phyloP scores from a whole-genome alignment of 2,888 invertebrate genomes.

The Orgyia antiqua region DNA sequence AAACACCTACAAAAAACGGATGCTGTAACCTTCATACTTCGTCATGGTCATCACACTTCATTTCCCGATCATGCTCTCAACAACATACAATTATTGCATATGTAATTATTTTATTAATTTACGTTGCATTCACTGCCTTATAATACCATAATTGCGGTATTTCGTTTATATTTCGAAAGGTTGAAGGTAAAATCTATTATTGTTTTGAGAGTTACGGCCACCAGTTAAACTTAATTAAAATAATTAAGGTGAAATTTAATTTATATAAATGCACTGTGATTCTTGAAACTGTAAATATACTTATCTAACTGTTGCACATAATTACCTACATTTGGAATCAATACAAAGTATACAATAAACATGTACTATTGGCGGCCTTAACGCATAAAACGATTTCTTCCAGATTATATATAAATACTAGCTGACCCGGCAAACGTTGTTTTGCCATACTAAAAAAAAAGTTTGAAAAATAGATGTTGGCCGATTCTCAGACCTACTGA shows the following conservation, averaged over 20 bases:
- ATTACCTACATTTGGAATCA: too few species aligned
- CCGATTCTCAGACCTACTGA: too few species aligned
- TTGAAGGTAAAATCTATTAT: conserved; percentile 5
- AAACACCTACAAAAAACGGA: conserved; percentile 9
- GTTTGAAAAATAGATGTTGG: too few species aligned
- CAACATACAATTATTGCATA: conserved; percentile 13
- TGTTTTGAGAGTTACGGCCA: neutral
- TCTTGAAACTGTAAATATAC: neutral
- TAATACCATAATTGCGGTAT: conserved; percentile 15
- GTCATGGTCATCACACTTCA: conserved; percentile 21
- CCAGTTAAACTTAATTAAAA: neutral
- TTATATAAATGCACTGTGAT: too few species aligned
- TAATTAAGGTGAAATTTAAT: neutral
- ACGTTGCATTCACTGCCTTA: conserved; percentile 3
- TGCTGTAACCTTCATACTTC: conserved; percentile 9
- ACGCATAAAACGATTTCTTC: too few species aligned
- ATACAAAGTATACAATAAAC: too few species aligned
- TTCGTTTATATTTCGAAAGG: conserved; percentile 5
- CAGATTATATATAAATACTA: too few species aligned
- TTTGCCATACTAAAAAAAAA: too few species aligned
- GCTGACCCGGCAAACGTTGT: too few species aligned
- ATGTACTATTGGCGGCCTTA: too few species aligned
- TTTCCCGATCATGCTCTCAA: conserved; percentile 21
- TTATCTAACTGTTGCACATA: too few species aligned
- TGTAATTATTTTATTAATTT: conserved; percentile 14